phyloP scores from a whole-genome alignment of 2,113 vertebrate genomes.

The Melanotaenia duboulayi region DNA sequence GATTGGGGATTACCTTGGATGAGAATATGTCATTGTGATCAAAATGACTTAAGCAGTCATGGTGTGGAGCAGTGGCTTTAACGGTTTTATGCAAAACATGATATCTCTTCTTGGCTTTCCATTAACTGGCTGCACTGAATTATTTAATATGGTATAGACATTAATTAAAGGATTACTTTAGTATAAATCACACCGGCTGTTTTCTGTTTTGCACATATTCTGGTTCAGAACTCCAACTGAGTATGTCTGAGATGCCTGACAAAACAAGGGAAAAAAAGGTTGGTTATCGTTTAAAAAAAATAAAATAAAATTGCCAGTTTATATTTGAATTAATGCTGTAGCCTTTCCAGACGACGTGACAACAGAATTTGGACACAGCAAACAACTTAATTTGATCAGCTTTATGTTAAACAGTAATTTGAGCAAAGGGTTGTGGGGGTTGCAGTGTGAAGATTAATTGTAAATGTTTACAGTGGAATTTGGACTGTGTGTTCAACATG shows the following conservation, averaged over 20 bases:
- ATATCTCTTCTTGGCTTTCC: constrained; percentile 77
- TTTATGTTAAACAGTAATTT: constrained; percentile 80
- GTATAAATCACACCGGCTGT: constrained; percentile 77
- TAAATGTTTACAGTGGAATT: constrained; percentile 85
- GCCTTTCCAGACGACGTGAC: constrained; percentile 70
- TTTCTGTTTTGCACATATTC: constrained; percentile 75
- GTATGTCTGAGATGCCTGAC: constrained; percentile 40
- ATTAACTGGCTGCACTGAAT: constrained; percentile 80
- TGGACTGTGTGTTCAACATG: constrained; percentile 79
- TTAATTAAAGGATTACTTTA: constrained; percentile 86
- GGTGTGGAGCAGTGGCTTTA: constrained; percentile 73
- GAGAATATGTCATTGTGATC: constrained; percentile 75
- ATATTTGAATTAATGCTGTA: constrained; percentile 38
- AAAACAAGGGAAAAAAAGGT: constrained; percentile 40
- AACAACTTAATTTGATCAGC: constrained; percentile 85
- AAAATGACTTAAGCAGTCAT: constrained; percentile 72
- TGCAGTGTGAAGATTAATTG: constrained; percentile 76
- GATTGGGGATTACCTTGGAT: constrained; percentile 80
- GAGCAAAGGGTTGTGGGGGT: not conserved
- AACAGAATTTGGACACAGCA: constrained; percentile 70
- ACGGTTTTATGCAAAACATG: constrained; percentile 85
- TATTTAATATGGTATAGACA: constrained; percentile 83
- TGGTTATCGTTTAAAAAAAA: constrained; percentile 49
- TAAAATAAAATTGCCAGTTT: constrained; percentile 8
- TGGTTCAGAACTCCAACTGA: constrained; percentile 62